A percentile compares a stretch with the other conserved stretches of the same genome.
These are phyloP conservation scores for Diorhabda carinulata DNA, from an alignment of 1,140 invertebrate genomes.

Conservation along the genomic window DNA sequence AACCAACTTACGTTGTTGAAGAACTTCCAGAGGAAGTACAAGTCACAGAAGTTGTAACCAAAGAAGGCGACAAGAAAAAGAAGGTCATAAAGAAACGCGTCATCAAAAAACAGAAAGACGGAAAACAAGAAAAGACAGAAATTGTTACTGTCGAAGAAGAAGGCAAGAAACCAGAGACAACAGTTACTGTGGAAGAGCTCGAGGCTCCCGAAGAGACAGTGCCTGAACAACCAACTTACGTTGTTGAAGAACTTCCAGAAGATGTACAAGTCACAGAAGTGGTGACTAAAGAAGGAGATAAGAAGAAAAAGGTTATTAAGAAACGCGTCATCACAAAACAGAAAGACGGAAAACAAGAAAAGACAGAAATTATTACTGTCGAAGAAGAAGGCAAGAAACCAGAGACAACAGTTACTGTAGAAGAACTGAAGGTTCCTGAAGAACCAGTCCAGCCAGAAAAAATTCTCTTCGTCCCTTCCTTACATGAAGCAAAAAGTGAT, in stretches of 20 bases:
- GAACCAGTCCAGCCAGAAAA: conserved; percentile 25
- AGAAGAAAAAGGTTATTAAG: conserved; percentile 43
- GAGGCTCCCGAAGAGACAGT: conserved; percentile 35
- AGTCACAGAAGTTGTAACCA: conserved; percentile 35
- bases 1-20: conserved; percentile 36
- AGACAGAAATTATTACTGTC: conserved; percentile 39
- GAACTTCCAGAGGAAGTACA: conserved; percentile 41
- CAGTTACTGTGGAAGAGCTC: conserved; percentile 41
- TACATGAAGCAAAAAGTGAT: conserved; percentile 30
- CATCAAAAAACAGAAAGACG: conserved; percentile 43
- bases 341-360: conserved; percentile 40
- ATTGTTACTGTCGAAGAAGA: conserved; percentile 51
- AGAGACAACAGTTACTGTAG: conserved; percentile 31
- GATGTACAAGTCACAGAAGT: conserved; percentile 29
- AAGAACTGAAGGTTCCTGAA: conserved; percentile 26
- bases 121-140: conserved; percentile 49
- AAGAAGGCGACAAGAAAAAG: conserved; percentile 30
- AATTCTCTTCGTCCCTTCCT: conserved; percentile 32
- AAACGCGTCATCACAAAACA: conserved; percentile 44
- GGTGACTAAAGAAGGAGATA: conserved; percentile 33
- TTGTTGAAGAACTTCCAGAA: conserved; percentile 31
- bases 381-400: conserved; percentile 44
- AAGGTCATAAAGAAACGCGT: conserved; percentile 43
- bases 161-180: conserved; percentile 44
- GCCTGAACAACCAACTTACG: conserved; percentile 11